Base-by-base conservation (phyloP, 2,888 invertebrate genomes). In the Bimastos eiseni region DNA sequence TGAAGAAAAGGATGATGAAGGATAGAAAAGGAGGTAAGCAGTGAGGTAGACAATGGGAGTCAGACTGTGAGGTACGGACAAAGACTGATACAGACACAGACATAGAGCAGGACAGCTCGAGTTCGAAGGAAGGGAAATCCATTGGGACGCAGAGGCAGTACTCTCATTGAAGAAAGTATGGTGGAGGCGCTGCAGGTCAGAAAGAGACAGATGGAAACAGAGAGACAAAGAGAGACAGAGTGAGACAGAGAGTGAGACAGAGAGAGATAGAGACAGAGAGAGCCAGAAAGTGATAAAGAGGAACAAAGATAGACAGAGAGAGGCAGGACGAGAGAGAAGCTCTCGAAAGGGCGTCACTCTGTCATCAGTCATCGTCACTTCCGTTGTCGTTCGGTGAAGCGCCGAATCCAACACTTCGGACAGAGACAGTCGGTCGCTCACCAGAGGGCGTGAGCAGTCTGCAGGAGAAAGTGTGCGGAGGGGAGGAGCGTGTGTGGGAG, bases 291-390 rank as follows among this genome's bases (percentile, higher is more conserved):
- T 15, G 90, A 86, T 15, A 37, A 70, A 90, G 86, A 86, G 86
- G 34, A 34, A 38, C 70, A 38, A 17, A 86, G 44, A 84, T 37
- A 86, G 36, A 44, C 30, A 88, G 88, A 38, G 30, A 37, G 17
- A 88, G 41, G 55, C n/a, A 36, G 83, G n/a, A 19, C 1, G 83
- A n/a, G 1, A 33, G 86, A 86, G 86, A 86, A 36, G 86, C 13
- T 37, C 86, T 34, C n/a, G 86, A 13, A 37, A n/a, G 86, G 86
- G 86, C 86, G 86, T 86, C 86, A 86, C 86, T 86, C 86, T 36
- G 21, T 36, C 86, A 86, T 86, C 86, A 86, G 86, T 86, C 86
- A 86, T 34, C 86, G 86, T 86, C 86, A 86, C 86, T 86, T 86
- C 86, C 86, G 34, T 34, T 17, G 86, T 70, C 70, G 70, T 70